These are phyloP conservation scores for Pelmatolapia mariae DNA, from an alignment of 2,113 vertebrate genomes.

Conservation along the genomic window DNA sequence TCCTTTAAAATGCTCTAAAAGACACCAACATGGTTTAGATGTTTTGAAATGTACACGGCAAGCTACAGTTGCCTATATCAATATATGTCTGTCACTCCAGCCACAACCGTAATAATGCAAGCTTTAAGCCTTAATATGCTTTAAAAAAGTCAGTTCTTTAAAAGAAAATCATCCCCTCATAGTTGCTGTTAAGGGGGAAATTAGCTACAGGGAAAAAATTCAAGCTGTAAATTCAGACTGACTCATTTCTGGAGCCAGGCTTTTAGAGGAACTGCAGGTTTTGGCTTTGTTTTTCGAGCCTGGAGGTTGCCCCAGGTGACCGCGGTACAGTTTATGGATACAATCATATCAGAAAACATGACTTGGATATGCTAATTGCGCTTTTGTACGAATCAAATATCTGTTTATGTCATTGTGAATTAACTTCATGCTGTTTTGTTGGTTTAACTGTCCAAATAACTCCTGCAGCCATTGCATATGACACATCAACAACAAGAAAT, in stretches of 20 bases:
- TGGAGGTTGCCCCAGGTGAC: not conserved
- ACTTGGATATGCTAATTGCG: not conserved
- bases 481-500: not conserved
- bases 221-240: fast-evolving
- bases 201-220: not conserved
- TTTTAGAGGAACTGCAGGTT: not conserved
- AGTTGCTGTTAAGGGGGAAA: not conserved
- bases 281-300: not conserved
- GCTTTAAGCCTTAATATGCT: not conserved
- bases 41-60: not conserved
- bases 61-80: not conserved
- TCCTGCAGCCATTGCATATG: not conserved
- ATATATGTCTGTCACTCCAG: not conserved
- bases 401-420: not conserved
- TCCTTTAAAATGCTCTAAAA: not conserved
- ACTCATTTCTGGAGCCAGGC: not conserved
- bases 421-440: not conserved
- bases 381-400: not conserved
- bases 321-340: not conserved
- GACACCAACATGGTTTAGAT: fast-evolving
- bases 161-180: fast-evolving
- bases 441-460: not conserved
- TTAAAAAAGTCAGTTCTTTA: not conserved
- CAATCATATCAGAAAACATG: not conserved
- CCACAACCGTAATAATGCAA: fast-evolving